Base-by-base conservation (phyloP, 2,797 vertebrate species). In the Phataginus tricuspis region DNA sequence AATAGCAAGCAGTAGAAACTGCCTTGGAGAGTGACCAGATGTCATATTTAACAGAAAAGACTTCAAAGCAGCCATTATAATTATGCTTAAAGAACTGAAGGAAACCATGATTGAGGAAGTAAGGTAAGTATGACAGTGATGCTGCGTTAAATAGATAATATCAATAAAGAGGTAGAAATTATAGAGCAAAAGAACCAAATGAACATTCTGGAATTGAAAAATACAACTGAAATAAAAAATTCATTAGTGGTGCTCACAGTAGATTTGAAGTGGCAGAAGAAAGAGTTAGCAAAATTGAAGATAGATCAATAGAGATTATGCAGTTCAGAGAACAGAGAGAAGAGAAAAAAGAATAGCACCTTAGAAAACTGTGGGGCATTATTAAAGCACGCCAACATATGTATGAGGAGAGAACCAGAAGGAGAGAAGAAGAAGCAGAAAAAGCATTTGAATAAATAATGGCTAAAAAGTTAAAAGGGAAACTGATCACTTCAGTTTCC, bases 161-260 rank as follows among this genome's bases (percentile, higher is more conserved):
- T 82, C 74, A 75, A 55, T 86, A 87, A 89, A 84, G 49, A 79
- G 14, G 57, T 23, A 93, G 39, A 79, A 90, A 84, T 39, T 84
- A 45, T 77, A 68, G 75, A 79, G 57, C 55, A 84, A 74, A 85
- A 57, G 29, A 83, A 89, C 14, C 19, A 88, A 78, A 64, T 72
- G 6, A 37, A 96, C 91, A 55, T 93, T 91, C 42, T 77, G 42
- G 61, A 86, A 82, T 55, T 82, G 25, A 57, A 71, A 88, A 92
- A 25, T 92, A 49, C 15, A 64, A 51, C 42, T 88, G 37, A 88
- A 86, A 86, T 83, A 19, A 95, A 95, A 92, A 89, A 64, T 89
- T 93, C 23, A 72, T 39, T 84, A 29, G 55, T 85, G 23, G 45
- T 34, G 12, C 21, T 79, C 64, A 93, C 29, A 39, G 64, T 55